Base-by-base conservation (phyloP, 2,797 vertebrate species). In the Anabas testudineus region DNA sequence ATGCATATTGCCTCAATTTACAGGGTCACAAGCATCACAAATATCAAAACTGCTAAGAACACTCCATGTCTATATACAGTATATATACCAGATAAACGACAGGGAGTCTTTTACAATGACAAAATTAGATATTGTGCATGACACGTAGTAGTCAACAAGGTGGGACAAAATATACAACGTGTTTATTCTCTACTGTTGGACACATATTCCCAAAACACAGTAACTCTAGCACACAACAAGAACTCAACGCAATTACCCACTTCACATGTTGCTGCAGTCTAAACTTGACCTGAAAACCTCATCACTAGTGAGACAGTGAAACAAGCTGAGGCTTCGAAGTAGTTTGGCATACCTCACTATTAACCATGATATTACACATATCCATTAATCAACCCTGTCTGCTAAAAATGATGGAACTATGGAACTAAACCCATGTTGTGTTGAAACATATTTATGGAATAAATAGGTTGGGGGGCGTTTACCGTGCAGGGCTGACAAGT, bases 311-410 rank as follows among this genome's bases (percentile, higher is more conserved):
- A 67, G 12, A 43, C 37, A 51, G 14, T 0, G 7, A 18, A 60
- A 55, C 49, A 57, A 53, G 55, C 30, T 14, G 28, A 65, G 8
- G 43, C 56, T 82, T 66, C 76, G 52, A 79, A 76, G 69, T 47
- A n/a, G 16, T 32, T 32, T 15, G 16, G 43, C 51, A 45, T 61
- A n/a, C 28, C 26, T 56, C 22, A 39, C 8, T 34, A 72, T 51
- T 30, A 53, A 26, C 15, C 5, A 46, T 18, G 14, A 14, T 12
- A 57, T 62, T 53, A 49, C 14, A 74, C 8, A 37, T 21, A 12
- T 47, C 41, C 37, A 57, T 48, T n/a, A 37, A 15, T 41, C 13
- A 6, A 26, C 13, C 53, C 18, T 28, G 18, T 43, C 64, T 4
- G n/a, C n/a, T n/a, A n/a, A n/a, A n/a, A n/a, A n/a, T n/a, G n/a